A percentile compares a stretch with the other conserved stretches of the same genome.
phyloP scores from a whole-genome alignment of 2,113 vertebrate genomes.

The Oncorhynchus clarkii region DNA sequence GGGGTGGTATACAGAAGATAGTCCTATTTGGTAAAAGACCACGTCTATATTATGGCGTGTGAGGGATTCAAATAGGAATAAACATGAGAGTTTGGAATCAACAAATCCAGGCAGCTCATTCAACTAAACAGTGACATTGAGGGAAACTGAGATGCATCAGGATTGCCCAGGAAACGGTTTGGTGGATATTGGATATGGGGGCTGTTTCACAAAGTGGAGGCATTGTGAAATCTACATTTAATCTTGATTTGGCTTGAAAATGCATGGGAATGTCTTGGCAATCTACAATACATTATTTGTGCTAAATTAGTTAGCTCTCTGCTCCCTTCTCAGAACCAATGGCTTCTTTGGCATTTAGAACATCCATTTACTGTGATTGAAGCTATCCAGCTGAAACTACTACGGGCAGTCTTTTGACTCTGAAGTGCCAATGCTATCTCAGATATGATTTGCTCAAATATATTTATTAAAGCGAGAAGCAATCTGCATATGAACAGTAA shows the following conservation, averaged over 20 bases:
- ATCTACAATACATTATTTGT: slow-evolving; percentile 64
- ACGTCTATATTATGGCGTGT: neutral
- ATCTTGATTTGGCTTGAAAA: slow-evolving; percentile 37
- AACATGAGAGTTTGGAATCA: neutral
- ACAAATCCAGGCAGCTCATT: neutral
- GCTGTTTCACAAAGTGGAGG: slow-evolving; percentile 34
- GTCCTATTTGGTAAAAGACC: too few relatives aligned
- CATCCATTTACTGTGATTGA: slow-evolving; percentile 73
- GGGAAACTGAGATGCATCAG: slow-evolving; percentile 54
- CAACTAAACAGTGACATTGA: slow-evolving; percentile 27
- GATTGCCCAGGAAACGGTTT: slow-evolving; percentile 37
- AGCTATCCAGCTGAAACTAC: slow-evolving; percentile 70
- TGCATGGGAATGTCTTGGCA: slow-evolving; percentile 49
- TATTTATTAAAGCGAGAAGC: slow-evolving; percentile 30
- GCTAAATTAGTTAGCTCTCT: slow-evolving; percentile 67
- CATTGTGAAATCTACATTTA: slow-evolving; percentile 33
- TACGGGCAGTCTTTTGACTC: slow-evolving; percentile 61
- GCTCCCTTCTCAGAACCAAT: slow-evolving; percentile 60
- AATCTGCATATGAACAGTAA: slow-evolving; percentile 51
- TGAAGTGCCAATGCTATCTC: slow-evolving; percentile 47
- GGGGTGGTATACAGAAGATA: too few relatives aligned
- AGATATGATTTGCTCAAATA: slow-evolving; percentile 38
- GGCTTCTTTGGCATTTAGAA: slow-evolving; percentile 69
- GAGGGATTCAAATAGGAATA: slow-evolving; percentile 20
- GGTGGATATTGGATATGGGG: slow-evolving; percentile 36